Base-by-base conservation (phyloP, 2,888 invertebrate genomes). In the Glaucopsyche alexis region DNA sequence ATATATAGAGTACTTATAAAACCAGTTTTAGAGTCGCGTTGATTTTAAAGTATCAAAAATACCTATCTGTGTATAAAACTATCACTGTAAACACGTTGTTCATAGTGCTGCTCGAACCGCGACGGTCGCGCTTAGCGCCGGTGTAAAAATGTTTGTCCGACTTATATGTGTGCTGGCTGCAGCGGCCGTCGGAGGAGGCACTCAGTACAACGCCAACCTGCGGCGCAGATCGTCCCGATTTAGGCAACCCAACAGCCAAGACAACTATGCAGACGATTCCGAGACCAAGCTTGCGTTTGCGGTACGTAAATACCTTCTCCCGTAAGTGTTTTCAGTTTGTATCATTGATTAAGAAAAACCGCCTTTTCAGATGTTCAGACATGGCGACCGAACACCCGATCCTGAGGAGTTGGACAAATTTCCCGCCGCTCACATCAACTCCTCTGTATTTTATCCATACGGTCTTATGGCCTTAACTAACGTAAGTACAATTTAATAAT, bases 321-420 rank as follows among this genome's bases (percentile, higher is more conserved):
- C 4, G 8, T 16, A 42, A 42, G 8, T 52, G 16, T 52, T 52
- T 40, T 40, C 40, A 1, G n/a, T n/a, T 6, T 14, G n/a, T 40
- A n/a, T 40, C 42, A 3, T 66, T 42, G 29, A n/a, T 29, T 9
- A 42, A n/a, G 16, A 42, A 66, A 66, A 65, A 19, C 55, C 19
- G 11, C n/a, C 42, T 9, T 69, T 80, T 7, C 83, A 95, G 95
- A 81, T 96, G 52, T 96, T 94, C 82, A 93, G 96, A 64, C 96
- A 96, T 81, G 96, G 96, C 2, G 96, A 96, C 80, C 89, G 96
- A 71, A 95, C 96, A 38, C 96, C 96, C 0, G 94, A 94, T 74
- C 77, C 85, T n/a, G 89, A 85, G 73, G 91, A 91, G 73, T 75
- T 90, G 60, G 87, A 87, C 11, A 82, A 93, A 66, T 95, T 93